phyloP scores from a whole-genome alignment of 2,888 invertebrate genomes.

The Apantesis nais region DNA sequence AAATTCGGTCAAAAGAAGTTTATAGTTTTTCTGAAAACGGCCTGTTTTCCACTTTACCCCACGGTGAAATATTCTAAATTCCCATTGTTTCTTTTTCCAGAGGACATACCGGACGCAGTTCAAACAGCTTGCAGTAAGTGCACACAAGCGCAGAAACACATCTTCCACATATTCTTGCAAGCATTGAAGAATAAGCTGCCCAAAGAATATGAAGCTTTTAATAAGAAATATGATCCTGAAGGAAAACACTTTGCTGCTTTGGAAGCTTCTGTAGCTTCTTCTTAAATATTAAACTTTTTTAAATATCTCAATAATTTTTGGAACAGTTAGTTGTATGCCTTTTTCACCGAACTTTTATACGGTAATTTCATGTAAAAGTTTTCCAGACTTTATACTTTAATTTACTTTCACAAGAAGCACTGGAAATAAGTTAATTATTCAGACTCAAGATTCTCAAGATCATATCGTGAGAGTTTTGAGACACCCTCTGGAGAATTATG shows the following conservation, averaged over 20 bases:
- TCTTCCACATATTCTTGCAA: slow-evolving; percentile 85
- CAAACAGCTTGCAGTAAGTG: slow-evolving; percentile 87
- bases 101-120: slow-evolving; percentile 87
- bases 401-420: too few species aligned
- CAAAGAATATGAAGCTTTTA: slow-evolving; percentile 74
- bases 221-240: slow-evolving; percentile 86
- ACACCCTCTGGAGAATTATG: too few species aligned
- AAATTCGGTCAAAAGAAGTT: too few species aligned
- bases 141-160: slow-evolving; percentile 87
- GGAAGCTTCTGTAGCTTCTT: slow-evolving; percentile 61
- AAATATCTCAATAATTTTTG: neutral
- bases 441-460: too few species aligned
- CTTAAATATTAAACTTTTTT: slow-evolving; percentile 24
- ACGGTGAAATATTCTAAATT: neutral
- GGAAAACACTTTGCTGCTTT: slow-evolving; percentile 71
- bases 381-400: too few species aligned
- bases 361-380: neutral
- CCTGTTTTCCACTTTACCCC: neutral
- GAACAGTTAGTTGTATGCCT: neutral
- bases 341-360: neutral
- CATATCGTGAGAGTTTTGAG: too few species aligned
- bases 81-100: slow-evolving; percentile 62
- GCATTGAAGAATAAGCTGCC: slow-evolving; percentile 80
- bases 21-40: too few species aligned
- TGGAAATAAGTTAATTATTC: too few species aligned